Evolutionary conservation across 30 jellyfish, hydroid and myxozoan genomes (phyloP), one percentile per base, ranked within the genome.

Genomic region (Chironex yamaguchii): DNA sequence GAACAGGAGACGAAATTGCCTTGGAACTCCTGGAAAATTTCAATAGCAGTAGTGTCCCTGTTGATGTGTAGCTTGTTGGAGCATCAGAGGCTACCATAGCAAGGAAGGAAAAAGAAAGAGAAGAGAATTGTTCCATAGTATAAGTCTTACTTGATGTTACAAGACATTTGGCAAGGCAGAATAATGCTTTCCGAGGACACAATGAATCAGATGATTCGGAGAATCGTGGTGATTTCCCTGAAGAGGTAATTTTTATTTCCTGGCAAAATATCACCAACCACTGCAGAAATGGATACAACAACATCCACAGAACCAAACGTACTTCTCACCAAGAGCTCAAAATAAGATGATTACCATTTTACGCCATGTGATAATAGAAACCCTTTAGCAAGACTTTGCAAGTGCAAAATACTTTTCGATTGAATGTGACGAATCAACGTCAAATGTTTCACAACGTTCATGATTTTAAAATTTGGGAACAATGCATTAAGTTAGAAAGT

Each of bases 131-230:
- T 1, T 50, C 17, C 49, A 23, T 75, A 26, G 87, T 75, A 4
- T 0, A 33, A 1, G 4, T 26, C 34, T 49, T 75, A 49, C 52
- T 75, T 52, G 87, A 75, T 50, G 87, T 75, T 76, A 52, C 52
- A 29, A n/a, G 58, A 50, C 80, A 75, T 49, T 24, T 75, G 29
- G 87, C 76, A 63, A 76, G 62, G 69, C 89, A 77, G 52, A 77
- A 77, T 81, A 77, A 34, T 77, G 89, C 89, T 51, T 77, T 77
- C 65, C 2, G 89, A 54, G 89, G 82, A 77, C 70, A 54, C 36
- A 69, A 62, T 14, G 89, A 77, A 77, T 77, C 66, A 0, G 36
- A 30, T 26, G 67, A 2, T 0, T 0, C 83, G 4, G 85, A 29
- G 31, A 77, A 54, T 33, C 89, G 69, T 1, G 89, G 89, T 51